Evolutionary conservation across 2,888 invertebrate species (phyloP).

Genomic region (Dasypolia templi): DNA sequence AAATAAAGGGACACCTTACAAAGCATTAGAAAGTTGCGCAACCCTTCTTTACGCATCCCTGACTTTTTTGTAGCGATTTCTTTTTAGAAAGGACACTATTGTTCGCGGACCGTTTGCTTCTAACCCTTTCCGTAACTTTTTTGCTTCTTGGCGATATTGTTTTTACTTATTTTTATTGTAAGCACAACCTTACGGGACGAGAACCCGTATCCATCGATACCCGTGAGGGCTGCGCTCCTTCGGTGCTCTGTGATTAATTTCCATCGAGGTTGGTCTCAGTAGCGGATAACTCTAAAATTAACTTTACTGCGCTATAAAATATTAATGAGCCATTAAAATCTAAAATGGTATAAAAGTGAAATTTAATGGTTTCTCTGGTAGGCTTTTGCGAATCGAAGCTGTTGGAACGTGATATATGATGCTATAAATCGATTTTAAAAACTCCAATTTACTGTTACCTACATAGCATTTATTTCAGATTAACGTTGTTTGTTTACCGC

Average conservation of each 20-base stretch:
- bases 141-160: conserved; percentile 77
- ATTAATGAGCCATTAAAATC: conserved; percentile 89
- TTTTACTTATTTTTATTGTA: conserved; percentile 78
- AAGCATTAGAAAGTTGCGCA: conserved; percentile 90
- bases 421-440: conserved; percentile 84
- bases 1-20: conserved; percentile 84
- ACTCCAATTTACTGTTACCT: conserved; percentile 75
- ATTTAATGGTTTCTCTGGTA: conserved; percentile 85
- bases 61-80: conserved; percentile 82
- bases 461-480: conserved; percentile 71
- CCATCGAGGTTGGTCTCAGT: conserved; percentile 83
- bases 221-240: conserved; percentile 60
- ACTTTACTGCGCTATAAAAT: conserved; percentile 88
- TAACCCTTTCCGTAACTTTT: conserved; percentile 89
- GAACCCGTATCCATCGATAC: conserved; percentile 52
- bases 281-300: conserved; percentile 89
- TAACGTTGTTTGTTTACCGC: conserved; percentile 61
- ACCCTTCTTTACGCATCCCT: conserved; percentile 87
- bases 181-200: conserved; percentile 64
- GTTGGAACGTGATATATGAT: conserved; percentile 83
- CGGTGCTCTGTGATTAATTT: conserved; percentile 78
- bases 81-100: conserved; percentile 85
- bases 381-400: conserved; percentile 81
- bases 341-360: conserved; percentile 89
- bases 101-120: conserved; percentile 82